Conservation (phyloP, 1,140 invertebrate species). For the Dolichoris vasculosae region DNA sequence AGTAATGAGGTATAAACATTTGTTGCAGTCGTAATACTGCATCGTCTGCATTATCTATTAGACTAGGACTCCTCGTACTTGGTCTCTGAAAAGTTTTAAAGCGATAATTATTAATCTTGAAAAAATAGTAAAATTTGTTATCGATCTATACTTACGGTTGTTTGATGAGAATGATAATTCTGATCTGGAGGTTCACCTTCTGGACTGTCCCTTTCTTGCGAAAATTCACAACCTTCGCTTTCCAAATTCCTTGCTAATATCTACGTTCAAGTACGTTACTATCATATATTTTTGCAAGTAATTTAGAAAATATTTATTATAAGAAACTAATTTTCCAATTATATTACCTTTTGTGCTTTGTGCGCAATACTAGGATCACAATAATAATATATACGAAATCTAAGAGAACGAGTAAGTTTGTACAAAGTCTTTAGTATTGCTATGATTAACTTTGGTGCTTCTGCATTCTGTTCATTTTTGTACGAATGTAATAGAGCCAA, state of each 20-base stretch:
- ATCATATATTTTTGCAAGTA: background rate
- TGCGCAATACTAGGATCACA: constrained; percentile 74
- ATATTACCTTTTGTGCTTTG: constrained; percentile 70
- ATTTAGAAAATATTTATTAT: constrained; percentile 9
- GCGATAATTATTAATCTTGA: constrained; percentile 1
- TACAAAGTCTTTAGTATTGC: constrained; percentile 69
- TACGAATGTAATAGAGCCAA: constrained; percentile 60
- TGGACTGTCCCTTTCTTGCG: constrained; percentile 62
- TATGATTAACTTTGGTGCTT: constrained; percentile 57
- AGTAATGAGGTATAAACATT: constrained; percentile 73
- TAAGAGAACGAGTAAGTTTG: constrained; percentile 72
- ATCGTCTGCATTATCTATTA: constrained; percentile 62
- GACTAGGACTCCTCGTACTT: constrained; percentile 61
- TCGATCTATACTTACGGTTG: constrained; percentile 23
- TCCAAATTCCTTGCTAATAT: constrained; percentile 60
- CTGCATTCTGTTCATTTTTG: constrained; percentile 46
- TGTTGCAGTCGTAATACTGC: constrained; percentile 71
- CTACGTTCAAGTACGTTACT: constrained; percentile 36
- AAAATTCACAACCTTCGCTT: constrained; percentile 54
- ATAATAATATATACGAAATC: constrained; percentile 73
- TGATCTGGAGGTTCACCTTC: constrained; percentile 63
- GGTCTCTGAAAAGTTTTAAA: constrained; percentile 55
- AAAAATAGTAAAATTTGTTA: constrained; percentile 8
- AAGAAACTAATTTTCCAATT: constrained; percentile 27
- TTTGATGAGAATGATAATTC: constrained; percentile 64